Evolutionary conservation across 2,888 invertebrate species (phyloP).

Genomic region (Alcis repandata): DNA sequence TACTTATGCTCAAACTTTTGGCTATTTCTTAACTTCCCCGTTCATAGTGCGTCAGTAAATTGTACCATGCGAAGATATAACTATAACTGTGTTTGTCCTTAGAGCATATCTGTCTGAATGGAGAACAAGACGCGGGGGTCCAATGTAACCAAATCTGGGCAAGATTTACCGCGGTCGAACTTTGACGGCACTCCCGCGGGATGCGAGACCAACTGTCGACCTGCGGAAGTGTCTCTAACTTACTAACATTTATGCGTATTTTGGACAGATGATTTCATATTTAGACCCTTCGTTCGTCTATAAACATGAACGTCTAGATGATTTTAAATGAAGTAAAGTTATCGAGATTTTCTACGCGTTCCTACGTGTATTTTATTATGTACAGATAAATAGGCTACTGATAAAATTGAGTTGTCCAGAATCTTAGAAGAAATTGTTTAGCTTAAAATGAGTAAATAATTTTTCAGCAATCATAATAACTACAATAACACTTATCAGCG

Average conservation of each 20-base stretch:
- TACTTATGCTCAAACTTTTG: background rate
- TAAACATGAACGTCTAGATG: background rate
- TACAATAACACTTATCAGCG: too few species aligned
- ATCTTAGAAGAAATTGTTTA: too few species aligned
- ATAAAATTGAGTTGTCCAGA: too few species aligned
- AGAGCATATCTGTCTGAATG: slow-evolving; percentile 59
- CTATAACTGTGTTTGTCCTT: slow-evolving; percentile 61
- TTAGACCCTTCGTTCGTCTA: background rate
- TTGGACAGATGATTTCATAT: slow-evolving; percentile 25
- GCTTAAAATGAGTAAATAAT: too few species aligned
- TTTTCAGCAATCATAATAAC: too few species aligned
- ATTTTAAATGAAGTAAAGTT: background rate
- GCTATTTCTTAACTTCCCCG: slow-evolving; percentile 5
- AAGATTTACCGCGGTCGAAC: slow-evolving; percentile 76
- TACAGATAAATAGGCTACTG: too few species aligned
- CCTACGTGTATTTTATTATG: too few species aligned
- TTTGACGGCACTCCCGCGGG: slow-evolving; percentile 67
- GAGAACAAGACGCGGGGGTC: slow-evolving; percentile 69
- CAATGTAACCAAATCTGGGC: slow-evolving; percentile 50
- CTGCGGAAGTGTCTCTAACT: slow-evolving; percentile 42
- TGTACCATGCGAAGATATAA: slow-evolving; percentile 33
- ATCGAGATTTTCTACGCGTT: too few species aligned
- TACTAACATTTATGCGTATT: slow-evolving; percentile 27
- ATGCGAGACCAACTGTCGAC: slow-evolving; percentile 43
- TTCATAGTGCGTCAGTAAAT: slow-evolving; percentile 39